A percentile compares a stretch with the other conserved stretches of the same genome.
Conservation (phyloP, 2,113 vertebrate genomes). For the Myrmophylax atrothorax region DNA sequence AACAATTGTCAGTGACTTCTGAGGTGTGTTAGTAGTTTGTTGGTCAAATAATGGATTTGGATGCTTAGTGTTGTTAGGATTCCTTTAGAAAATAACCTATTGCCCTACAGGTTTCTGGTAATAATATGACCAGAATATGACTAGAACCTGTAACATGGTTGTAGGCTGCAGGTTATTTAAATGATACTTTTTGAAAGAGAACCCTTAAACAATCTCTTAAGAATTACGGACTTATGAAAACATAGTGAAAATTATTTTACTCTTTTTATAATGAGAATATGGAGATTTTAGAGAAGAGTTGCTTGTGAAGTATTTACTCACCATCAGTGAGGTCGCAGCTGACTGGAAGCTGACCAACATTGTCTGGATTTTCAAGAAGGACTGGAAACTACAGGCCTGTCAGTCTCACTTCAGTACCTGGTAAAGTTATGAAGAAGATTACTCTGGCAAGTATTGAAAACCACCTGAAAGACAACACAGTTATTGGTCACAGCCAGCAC, state of each 20-base stretch:
- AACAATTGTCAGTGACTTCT: background rate
- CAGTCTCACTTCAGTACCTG: background rate
- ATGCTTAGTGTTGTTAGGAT: background rate
- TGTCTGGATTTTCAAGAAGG: background rate
- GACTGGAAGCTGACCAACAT: background rate
- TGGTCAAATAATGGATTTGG: background rate
- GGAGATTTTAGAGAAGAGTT: background rate
- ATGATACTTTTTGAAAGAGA: background rate
- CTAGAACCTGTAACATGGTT: background rate
- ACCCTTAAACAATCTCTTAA: background rate
- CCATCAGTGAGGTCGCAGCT: background rate
- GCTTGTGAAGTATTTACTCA: background rate
- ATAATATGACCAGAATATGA: background rate
- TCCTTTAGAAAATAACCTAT: background rate
- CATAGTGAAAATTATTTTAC: background rate
- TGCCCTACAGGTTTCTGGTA: background rate
- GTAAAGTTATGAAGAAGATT: background rate
- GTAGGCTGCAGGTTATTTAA: background rate
- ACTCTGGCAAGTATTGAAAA: background rate
- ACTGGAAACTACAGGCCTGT: background rate
- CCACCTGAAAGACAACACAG: background rate
- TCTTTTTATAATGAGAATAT: background rate
- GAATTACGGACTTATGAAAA: background rate
- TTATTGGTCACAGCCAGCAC: background rate
- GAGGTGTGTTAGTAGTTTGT: background rate